A percentile compares a stretch with the other conserved stretches of the same genome.
phyloP scores from a whole-genome alignment of 2,113 vertebrate species.

The Indri indri region DNA sequence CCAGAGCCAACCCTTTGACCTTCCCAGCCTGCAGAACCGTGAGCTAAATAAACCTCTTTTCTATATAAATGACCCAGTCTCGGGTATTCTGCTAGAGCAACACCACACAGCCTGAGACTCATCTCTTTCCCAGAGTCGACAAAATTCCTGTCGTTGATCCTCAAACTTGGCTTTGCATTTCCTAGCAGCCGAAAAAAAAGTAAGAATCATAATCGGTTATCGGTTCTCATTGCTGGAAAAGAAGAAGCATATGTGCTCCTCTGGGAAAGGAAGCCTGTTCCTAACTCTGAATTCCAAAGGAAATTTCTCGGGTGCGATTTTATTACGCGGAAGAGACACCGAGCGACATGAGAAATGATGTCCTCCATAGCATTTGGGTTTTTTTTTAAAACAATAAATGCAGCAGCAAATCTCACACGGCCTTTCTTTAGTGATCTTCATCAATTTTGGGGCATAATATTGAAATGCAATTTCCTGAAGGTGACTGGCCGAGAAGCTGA shows the following conservation, averaged over 20 bases:
- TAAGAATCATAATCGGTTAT: accelerated
- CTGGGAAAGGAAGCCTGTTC: background rate
- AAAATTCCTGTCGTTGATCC: background rate
- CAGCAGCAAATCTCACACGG: background rate
- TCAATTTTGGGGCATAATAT: background rate
- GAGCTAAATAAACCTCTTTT: background rate
- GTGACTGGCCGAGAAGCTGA: background rate
- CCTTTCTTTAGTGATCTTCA: background rate
- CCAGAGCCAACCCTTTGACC: background rate
- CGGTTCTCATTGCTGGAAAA: background rate
- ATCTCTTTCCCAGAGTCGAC: background rate
- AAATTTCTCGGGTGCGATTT: background rate
- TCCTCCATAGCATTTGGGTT: background rate
- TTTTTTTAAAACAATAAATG: background rate
- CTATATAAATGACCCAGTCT: background rate
- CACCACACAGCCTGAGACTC: background rate
- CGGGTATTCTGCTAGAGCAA: background rate
- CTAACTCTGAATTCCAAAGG: background rate
- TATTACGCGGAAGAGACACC: background rate
- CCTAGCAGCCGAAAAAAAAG: background rate
- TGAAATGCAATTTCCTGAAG: background rate
- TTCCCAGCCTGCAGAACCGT: background rate
- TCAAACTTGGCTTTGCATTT: background rate
- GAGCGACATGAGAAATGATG: background rate
- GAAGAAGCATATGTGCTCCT: background rate